These are phyloP conservation scores for Loripinus fragilis DNA, from an alignment of 2,888 invertebrate species.

Conservation along the genomic window DNA sequence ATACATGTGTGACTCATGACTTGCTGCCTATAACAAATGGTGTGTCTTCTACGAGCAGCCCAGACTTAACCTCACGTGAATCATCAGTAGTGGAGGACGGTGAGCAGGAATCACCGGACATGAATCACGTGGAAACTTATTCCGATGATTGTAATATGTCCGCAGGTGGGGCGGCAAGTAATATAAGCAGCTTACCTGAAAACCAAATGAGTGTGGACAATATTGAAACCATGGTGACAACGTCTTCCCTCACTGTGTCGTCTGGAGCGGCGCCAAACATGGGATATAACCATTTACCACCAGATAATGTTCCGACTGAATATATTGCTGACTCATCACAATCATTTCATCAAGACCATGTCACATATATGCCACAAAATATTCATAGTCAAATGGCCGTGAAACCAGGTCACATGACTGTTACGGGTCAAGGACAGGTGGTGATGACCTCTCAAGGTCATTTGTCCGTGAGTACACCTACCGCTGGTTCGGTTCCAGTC, in stretches of 20 bases:
- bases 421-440: constrained; percentile 42
- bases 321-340: constrained; percentile 13
- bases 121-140: constrained; percentile 2
- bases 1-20: neutral
- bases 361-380: constrained; percentile 27
- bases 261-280: constrained; percentile 6
- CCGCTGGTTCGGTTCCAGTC: constrained; percentile 4
- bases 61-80: constrained; percentile 5
- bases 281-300: constrained; percentile 18
- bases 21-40: constrained; percentile 9
- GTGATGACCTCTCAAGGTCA: constrained; percentile 16
- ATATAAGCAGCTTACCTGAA: constrained; percentile 1
- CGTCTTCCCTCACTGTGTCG: constrained; percentile 1
- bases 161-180: constrained; percentile 4
- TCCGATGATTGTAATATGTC: constrained; percentile 7
- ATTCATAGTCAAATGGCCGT: constrained; percentile 33
- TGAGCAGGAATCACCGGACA: neutral
- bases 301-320: neutral
- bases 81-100: neutral
- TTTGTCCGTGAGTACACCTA: constrained; percentile 2
- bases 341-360: constrained; percentile 18
- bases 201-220: constrained; percentile 8
- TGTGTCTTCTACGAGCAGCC: constrained; percentile 5
- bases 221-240: neutral
- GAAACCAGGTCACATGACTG: constrained; percentile 47